phyloP scores from a whole-genome alignment of 2,797 vertebrate species.

The Hypotaenidia okinawae region DNA sequence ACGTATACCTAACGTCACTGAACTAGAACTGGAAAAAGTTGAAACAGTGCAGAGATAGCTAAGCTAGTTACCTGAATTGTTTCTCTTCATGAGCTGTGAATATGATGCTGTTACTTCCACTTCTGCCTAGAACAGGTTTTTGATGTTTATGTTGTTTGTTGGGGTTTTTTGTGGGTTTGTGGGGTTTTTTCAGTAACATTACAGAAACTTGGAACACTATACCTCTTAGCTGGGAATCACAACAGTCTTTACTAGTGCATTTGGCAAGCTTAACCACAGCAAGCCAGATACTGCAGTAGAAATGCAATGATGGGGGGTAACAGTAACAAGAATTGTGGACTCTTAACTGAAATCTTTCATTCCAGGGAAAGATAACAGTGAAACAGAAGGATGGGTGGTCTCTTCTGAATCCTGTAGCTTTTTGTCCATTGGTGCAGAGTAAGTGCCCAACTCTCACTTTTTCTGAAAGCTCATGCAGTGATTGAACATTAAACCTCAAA shows the following conservation, averaged over 20 bases:
- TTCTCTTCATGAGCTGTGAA: neutral
- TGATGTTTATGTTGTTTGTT: neutral
- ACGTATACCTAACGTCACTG: neutral
- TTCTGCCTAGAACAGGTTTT: neutral
- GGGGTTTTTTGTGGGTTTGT: no score
- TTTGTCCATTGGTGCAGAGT: constrained; percentile 97
- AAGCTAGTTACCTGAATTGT: neutral
- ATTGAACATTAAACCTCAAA: neutral
- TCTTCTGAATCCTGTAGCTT: constrained; percentile 99
- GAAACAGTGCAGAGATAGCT: neutral
- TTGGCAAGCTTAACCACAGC: neutral
- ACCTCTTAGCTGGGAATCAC: neutral
- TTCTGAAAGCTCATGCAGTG: neutral
- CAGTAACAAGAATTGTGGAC: neutral
- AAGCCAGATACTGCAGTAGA: neutral
- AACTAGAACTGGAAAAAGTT: neutral
- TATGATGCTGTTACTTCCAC: neutral
- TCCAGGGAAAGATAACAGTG: constrained; percentile 84
- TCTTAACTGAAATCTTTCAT: constrained; percentile 36
- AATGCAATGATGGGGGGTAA: neutral
- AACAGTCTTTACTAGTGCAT: neutral
- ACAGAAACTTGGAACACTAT: neutral
- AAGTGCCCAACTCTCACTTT: constrained; percentile 60
- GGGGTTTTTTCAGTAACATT: neutral
- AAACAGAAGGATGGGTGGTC: constrained; percentile 97